Base-by-base conservation (phyloP, 2,888 invertebrate species). In the Tetanocera ferruginea region DNA sequence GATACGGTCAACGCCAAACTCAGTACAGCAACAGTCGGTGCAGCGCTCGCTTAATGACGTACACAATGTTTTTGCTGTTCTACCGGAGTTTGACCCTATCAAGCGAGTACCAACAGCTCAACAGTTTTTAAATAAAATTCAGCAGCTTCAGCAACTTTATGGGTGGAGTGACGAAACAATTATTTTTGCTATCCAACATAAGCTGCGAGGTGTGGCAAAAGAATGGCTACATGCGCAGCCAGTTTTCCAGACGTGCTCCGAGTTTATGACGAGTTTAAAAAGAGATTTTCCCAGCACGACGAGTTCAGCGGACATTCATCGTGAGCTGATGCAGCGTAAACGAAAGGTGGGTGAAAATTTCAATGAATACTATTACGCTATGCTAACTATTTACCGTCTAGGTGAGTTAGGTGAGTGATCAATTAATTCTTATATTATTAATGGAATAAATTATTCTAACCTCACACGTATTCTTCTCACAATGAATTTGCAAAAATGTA, bases 151-250 rank as follows among this genome's bases (percentile, higher is more conserved):
- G n/a, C n/a, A n/a, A n/a, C n/a, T n/a, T n/a, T n/a, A n/a, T n/a
- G n/a, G n/a, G n/a, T n/a, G n/a, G n/a, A n/a, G n/a, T n/a, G n/a
- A n/a, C n/a, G n/a, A n/a, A n/a, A n/a, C n/a, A n/a, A n/a, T n/a
- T n/a, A n/a, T n/a, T n/a, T n/a, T n/a, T n/a, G n/a, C 51, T 28
- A 17, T 70, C 6, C 70, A 70, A 19, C 51, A 66, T 4, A 75
- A 78, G 55, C 72, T 79, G 77, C 49, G 34, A 1, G 76, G 76
- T 31, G 19, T 77, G 8, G 77, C 79, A 5, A 81, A 81, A 57
- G 77, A 73, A 37, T 82, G 81, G 80, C 52, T 81, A 0, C 81
- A 82, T 69, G 78, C 81, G 2, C 73, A 72, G 19, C 66, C 78
- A 17, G 73, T 80, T 49, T 80, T 81, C 43, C 66, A 49, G 14